Base-by-base conservation (phyloP, 2,888 invertebrate genomes). In the Merodon equestris region DNA sequence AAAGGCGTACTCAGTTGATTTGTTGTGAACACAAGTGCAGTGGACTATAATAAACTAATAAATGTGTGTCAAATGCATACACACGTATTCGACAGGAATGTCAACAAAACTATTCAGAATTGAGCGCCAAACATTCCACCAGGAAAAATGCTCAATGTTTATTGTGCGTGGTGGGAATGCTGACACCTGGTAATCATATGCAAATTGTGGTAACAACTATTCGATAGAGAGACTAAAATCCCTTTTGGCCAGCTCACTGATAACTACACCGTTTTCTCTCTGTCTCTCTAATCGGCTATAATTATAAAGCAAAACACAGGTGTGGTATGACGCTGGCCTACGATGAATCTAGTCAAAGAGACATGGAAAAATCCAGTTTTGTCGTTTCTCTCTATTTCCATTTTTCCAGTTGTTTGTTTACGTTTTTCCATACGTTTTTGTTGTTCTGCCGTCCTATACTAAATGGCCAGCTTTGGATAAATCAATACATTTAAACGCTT, bases 291-390 rank as follows among this genome's bases (percentile, higher is more conserved):
- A 48, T 54, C 13, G 38, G 38, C 4, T 10, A 44, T 73, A 63
- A 73, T 77, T 73, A 48, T 15, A 67, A 73, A 67, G 48, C 48
- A 67, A 61, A 77, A 73, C 73, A 77, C 77, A 77, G 77, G 77
- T 77, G 77, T 77, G 77, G 77, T 67, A 58, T 67, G 57, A 27
- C 51, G 56, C 61, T 67, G 5, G 56, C 61, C 38, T 73, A 40
- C 45, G 60, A 19, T 60, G 18, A 63, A n/a, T 27, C 50, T 58
- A 48, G 12, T 17, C 38, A 15, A 66, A 47, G 56, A 45, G 45
- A 48, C 61, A 61, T 45, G 48, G 14, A 57, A 58, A 76, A 72
- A 66, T 61, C 73, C 73, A 73, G 77, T 77, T 77, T 14, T 45
- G 27, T 72, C 27, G 36, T 61, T 27, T 73, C 56, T 42, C 67